phyloP scores from a whole-genome alignment of 2,888 invertebrate species.

The Archips xylosteana region DNA sequence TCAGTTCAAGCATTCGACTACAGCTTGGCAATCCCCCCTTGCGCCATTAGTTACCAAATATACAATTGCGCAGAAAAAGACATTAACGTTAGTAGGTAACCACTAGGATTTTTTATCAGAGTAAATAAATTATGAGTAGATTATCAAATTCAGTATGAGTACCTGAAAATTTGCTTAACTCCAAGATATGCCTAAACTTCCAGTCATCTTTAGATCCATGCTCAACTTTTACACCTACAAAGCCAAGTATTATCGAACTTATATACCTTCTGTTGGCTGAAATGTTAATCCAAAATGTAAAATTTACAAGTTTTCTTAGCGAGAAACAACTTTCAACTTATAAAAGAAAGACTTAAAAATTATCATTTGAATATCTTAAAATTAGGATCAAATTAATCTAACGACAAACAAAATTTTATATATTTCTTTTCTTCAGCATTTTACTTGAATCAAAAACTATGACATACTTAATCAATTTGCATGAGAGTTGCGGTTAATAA shows the following conservation, averaged over 20 bases:
- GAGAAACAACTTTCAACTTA: not conserved
- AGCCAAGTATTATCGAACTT: slow-evolving; percentile 2
- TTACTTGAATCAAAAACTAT: not conserved
- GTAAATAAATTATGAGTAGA: not conserved
- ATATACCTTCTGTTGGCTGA: not conserved
- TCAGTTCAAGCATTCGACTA: slow-evolving; percentile 6
- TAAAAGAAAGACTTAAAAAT: too few relatives aligned
- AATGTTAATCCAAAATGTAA: not conserved
- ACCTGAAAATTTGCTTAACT: slow-evolving; percentile 10
- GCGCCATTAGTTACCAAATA: not conserved
- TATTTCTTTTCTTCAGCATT: too few relatives aligned
- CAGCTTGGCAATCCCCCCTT: not conserved
- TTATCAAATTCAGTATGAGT: not conserved
- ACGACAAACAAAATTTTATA: too few relatives aligned
- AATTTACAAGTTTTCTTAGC: not conserved
- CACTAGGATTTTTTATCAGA: not conserved
- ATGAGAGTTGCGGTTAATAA: not conserved
- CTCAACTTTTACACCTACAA: not conserved
- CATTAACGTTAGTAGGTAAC: not conserved
- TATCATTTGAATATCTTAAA: too few relatives aligned
- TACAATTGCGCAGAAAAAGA: not conserved
- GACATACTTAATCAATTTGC: not conserved
- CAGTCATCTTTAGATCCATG: not conserved
- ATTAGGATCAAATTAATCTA: too few relatives aligned
- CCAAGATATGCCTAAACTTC: not conserved